Evolutionary conservation across 2,113 vertebrate genomes (phyloP), one percentile per base, ranked within the genome.

Genomic region (Promerops cafer): DNA sequence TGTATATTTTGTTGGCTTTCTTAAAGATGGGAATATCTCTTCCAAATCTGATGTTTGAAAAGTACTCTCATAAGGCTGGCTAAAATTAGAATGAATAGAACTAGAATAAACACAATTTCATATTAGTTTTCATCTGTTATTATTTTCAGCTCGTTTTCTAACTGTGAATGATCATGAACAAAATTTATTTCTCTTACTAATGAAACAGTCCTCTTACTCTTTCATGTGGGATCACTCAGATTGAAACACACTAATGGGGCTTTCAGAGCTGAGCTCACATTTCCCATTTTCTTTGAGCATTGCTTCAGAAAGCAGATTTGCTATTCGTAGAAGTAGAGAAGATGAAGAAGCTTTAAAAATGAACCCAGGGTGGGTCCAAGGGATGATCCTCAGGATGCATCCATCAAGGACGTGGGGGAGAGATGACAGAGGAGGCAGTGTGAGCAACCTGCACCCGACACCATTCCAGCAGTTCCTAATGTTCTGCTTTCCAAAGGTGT

Each of bases 81-180:
- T 95, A 96, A 97, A 96, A 94, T 94, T 92, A 81, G 90, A 68
- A 47, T 94, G 83, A 97, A 95, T 95, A 87, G 91, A 90, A 82
- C 93, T 63, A 87, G 94, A 97, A 96, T 94, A 95, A 96, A 94
- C 80, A 93, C 76, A 83, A 64, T 88, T 92, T 93, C 59, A 45
- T 88, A 75, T 94, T 95, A 78, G 44, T 96, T 96, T 90, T 95
- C 76, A 75, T 86, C 83, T 87, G 63, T 42, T 94, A 94, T 94
- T 96, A 91, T 95, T 93, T 91, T 93, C 87, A 88, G 82, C 70
- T 93, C 78, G 91, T 78, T 78, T 89, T 93, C 93, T 96, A 93
- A 96, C 89, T 95, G 74, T 79, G 89, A 85, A 79, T 37, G 74
- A 61, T 91, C 93, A 72, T 54, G 63, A 91, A 87, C 63, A 83